Evolutionary conservation across 30 jellyfish, hydroid and myxozoan species (phyloP), one percentile per base, ranked within the genome.

Genomic region (Aurelia coerulea): DNA sequence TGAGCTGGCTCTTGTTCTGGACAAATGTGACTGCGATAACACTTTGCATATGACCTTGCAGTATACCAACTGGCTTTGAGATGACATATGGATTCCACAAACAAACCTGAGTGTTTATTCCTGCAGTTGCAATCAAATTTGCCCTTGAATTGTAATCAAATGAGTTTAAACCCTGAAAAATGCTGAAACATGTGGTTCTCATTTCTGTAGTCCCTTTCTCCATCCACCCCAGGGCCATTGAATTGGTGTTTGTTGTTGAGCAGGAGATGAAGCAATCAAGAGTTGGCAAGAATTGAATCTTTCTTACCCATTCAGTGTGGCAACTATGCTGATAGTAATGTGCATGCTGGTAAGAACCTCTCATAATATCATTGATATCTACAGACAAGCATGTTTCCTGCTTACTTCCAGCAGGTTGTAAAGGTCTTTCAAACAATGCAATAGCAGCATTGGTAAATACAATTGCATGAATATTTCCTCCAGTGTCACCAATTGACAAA

Each of bases 21-120:
- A 89, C 90, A 69, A 95, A 95, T 49, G 62, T 71, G 15, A 95
- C 99, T 52, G 90, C 86, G 29, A 84, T 73, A 12, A 95, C 97
- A 76, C 92, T 82, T 50, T 89, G 97, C 97, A 85, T 90, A 76
- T 95, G 99, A 18, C 97, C 99, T 72, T 95, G 96, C 49, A 95
- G 62, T 16, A 89, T 73, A 15, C 99, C 99, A 58, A 95, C 90
- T 2, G 99, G 99, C 59, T 95, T 95, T 4, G 97, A 89, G 11
- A 86, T 86, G 73, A 89, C 97, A 83, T 84, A 95, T 7, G 99
- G 99, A 80, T 95, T 95, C 99, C 99, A 95, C 58, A 95, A 62
- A 58, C 99, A 95, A 17, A 95, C 95, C 10, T 74, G 96, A 41
- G 92, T 82, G 65, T 95, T 90, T 15, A 95, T 89, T 4, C 99